Evolutionary conservation across 1,140 invertebrate genomes (phyloP).

Genomic region (Cephus cinctus): DNA sequence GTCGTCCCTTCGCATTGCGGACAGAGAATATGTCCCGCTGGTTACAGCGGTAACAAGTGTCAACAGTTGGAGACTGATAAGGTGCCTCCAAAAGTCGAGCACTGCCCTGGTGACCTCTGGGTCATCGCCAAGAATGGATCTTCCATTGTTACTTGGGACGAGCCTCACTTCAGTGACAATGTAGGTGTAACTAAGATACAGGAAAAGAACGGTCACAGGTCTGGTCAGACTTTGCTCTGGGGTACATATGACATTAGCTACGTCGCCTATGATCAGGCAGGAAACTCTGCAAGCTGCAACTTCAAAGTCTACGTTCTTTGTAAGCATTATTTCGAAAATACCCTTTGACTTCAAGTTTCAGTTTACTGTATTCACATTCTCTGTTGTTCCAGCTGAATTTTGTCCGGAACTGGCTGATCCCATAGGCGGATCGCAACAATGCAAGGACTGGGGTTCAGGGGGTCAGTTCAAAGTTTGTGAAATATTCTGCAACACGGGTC

Average conservation of each 20-base stretch:
- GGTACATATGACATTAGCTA: conserved; percentile 93
- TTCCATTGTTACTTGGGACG: conserved; percentile 90
- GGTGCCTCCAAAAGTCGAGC: conserved; percentile 78
- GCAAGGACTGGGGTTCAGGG: conserved; percentile 93
- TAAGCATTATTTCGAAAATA: conserved; percentile 57
- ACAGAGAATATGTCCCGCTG: conserved; percentile 80
- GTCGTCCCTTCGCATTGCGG: conserved; percentile 90
- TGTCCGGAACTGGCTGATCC: conserved; percentile 86
- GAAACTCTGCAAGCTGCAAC: conserved; percentile 87
- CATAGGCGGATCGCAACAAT: conserved; percentile 84
- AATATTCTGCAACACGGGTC: conserved; percentile 81
- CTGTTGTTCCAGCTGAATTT: conserved; percentile 72
- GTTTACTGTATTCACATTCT: conserved; percentile 8
- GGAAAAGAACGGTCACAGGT: conserved; percentile 83
- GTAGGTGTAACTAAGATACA: conserved; percentile 76
- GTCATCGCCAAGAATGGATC: conserved; percentile 91
- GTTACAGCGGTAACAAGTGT: conserved; percentile 81
- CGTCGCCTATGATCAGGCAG: conserved; percentile 86
- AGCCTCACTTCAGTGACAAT: conserved; percentile 88
- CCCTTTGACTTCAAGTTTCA: conserved; percentile 5
- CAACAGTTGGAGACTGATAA: conserved; percentile 83
- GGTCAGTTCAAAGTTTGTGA: conserved; percentile 93
- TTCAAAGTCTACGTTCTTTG: conserved; percentile 92
- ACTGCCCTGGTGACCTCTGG: conserved; percentile 92
- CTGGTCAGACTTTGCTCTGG: conserved; percentile 90